These are phyloP conservation scores for Pelodiscus sinensis DNA, from an alignment of 2,113 vertebrate species.

Conservation along the genomic window DNA sequence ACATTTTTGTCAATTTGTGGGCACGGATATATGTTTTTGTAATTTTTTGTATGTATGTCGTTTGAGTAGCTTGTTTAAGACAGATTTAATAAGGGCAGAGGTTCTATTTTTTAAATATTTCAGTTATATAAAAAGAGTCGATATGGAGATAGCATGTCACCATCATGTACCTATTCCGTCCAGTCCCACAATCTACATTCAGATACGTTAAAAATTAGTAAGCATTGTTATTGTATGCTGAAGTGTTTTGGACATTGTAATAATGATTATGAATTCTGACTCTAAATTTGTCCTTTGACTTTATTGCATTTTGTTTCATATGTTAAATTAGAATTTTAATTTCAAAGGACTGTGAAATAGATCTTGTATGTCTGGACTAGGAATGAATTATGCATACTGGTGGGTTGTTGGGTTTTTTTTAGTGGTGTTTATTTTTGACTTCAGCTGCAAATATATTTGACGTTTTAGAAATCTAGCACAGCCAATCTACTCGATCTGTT, in stretches of 20 bases:
- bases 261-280: not conserved
- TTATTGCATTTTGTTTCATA: not conserved
- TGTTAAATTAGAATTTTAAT: not conserved
- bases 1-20: constrained; percentile 17
- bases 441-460: not conserved
- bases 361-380: not conserved
- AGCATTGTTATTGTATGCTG: not conserved
- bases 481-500: not conserved
- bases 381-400: not conserved
- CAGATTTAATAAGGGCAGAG: not conserved
- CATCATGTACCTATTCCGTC: not conserved
- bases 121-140: constrained; percentile 6
- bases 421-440: not conserved
- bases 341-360: not conserved
- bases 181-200: not conserved
- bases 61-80: not conserved
- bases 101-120: constrained; percentile 29
- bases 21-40: not conserved
- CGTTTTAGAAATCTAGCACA: not conserved
- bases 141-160: not conserved
- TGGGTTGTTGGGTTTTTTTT: not conserved
- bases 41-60: not conserved
- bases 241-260: not conserved
- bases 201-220: not conserved
- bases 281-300: not conserved